Percentiles rank a stretch among this genome's conserved stretches.
phyloP scores from a whole-genome alignment of 2,888 invertebrate species.

The Drosophila histrio region DNA sequence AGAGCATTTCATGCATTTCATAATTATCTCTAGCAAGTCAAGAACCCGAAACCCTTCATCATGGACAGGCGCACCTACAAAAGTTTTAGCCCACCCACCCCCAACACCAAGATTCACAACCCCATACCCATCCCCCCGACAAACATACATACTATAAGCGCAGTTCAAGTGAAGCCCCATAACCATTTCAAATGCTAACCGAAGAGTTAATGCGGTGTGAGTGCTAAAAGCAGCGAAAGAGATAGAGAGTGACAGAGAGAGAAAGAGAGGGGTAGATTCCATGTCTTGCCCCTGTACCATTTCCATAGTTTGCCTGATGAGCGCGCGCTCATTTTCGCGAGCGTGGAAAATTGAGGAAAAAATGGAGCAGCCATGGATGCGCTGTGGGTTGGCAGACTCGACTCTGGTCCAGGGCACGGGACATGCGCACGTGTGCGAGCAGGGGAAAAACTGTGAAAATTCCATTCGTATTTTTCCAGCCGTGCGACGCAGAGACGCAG shows the following conservation, averaged over 20 bases:
- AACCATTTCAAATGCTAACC: conserved; percentile 52
- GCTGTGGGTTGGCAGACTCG: conserved; percentile 10
- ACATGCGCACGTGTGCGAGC: conserved; percentile 75
- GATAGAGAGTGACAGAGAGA: not conserved
- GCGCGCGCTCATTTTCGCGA: conserved; percentile 75
- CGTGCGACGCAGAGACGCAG: conserved; percentile 54
- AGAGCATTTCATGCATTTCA: conserved; percentile 74
- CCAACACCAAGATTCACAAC: not conserved
- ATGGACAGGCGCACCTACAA: conserved; percentile 70
- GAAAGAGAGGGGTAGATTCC: not conserved
- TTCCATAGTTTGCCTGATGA: conserved; percentile 18
- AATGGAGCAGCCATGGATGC: conserved; percentile 49
- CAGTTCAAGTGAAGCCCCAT: conserved; percentile 44
- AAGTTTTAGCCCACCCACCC: conserved; percentile 13
- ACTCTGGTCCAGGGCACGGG: conserved; percentile 46
- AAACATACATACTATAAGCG: conserved; percentile 26
- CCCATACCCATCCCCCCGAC: not conserved
- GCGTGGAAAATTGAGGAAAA: conserved; percentile 72
- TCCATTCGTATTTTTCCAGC: conserved; percentile 71
- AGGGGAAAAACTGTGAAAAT: conserved; percentile 59
- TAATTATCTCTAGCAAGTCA: conserved; percentile 75
- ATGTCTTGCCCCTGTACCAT: conserved; percentile 3
- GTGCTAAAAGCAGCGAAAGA: not conserved
- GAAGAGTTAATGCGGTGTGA: conserved; percentile 41
- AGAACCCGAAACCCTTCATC: conserved; percentile 78